Evolutionary conservation across 2,113 vertebrate genomes (phyloP), one percentile per base, ranked within the genome.

Genomic region (Emberiza fucata): DNA sequence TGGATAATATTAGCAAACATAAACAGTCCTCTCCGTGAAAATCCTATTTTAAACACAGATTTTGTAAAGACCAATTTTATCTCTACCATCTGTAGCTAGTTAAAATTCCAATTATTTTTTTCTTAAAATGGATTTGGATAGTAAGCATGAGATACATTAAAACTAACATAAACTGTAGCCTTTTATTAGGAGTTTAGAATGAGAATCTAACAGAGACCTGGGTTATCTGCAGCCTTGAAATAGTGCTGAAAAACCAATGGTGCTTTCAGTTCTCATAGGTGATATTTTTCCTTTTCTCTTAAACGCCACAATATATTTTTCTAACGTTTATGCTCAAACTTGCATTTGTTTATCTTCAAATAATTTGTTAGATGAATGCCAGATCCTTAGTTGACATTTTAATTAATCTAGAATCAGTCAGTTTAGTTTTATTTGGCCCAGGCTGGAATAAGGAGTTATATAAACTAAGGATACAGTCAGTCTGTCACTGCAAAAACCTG

Each of bases 81-180:
- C 78, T 95, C 54, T 73, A 20, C 68, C 70, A 92, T 95, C 89
- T 90, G 87, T 59, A 90, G 59, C 70, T 90, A 80, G 81, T 94
- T 94, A 94, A 94, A 93, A 96, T 94, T 93, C 78, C 81, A 82
- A 54, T 48, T 40, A 31, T 11, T 72, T 94, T 94, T 70, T 92
- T 72, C 73, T 87, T 69, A 20, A 80, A 79, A 82, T 70, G 27
- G 29, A 80, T 69, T 85, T 51, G 54, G 50, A n/a, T 86, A 45
- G 27, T 73, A 82, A 94, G 59, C 13, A 82, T 54, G 35, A 94
- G 19, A 24, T 86, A 59, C 35, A 70, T 90, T 80, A 69, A 91
- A 77, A 69, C 42, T 33, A 86, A 71, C 70, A 45, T 73, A 81
- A 93, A 83, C 69, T 73, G 19, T 68, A 64, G 19, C 13, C 1